Base-by-base conservation (phyloP, 2,113 vertebrate genomes). In the Mesocricetus auratus region DNA sequence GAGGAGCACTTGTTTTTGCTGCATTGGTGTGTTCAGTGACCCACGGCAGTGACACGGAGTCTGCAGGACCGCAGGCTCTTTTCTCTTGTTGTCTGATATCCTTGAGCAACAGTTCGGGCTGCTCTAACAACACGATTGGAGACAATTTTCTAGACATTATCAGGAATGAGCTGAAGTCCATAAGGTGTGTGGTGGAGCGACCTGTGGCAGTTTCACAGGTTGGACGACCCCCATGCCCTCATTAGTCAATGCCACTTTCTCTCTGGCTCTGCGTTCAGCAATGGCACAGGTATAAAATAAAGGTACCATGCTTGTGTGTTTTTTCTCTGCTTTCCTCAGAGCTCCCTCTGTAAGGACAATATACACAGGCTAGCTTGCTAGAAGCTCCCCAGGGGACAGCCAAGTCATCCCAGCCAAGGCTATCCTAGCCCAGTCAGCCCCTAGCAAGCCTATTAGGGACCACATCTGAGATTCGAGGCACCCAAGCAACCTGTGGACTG, bases 21-120 rank as follows among this genome's bases (percentile, higher is more conserved):
- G 24, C 11, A 1, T 33, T 3, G 1, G 1, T 26, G 3, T 39
- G 17, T 33, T 64, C 10, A 3, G n/a, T 1, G 53, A 69, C 31
- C 13, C 15, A 36, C 47, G 29, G 9, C n/a, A 45, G 45, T 36
- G 47, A 56, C 31, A 6, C 24, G 42, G 42, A 5, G 45, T 50
- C 39, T 39, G 16, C 11, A 69, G 39, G 45, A 33, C 22, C 53
- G 8, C 36, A 4, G 24, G 29, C 11, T 69, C 78, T 53, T 79
- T 33, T 3, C 39, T 86, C 77, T 12, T 60, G 16, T 12, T 60
- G 16, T 26, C 71, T 45, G 29, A 5, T 75, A 45, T 29, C 29
- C 71, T 56, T 12, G 8, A 69, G 31, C 6, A 19, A 26, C 29
- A 42, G 29, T 47, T 50, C 47, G 77, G n/a, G 33, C n/a, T 58